phyloP scores from a whole-genome alignment of 2,797 vertebrate species.

The Melanogrammus aeglefinus region DNA sequence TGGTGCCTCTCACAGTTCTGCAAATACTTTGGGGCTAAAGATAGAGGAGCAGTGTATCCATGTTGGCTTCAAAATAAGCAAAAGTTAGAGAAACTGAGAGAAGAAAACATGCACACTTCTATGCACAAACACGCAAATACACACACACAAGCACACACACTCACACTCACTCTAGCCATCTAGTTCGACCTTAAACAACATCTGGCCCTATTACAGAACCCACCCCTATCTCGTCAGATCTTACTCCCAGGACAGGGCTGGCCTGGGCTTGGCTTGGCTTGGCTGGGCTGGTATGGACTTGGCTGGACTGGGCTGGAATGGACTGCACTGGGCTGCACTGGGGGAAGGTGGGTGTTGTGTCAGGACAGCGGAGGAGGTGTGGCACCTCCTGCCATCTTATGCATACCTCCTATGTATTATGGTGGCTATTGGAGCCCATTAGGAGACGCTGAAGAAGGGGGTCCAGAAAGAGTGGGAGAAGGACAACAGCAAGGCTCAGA shows the following conservation, averaged over 20 bases:
- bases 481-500: background rate
- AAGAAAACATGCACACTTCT: background rate
- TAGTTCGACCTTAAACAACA: background rate
- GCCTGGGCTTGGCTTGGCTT: background rate
- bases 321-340: background rate
- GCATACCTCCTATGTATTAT: background rate
- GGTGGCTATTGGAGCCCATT: background rate
- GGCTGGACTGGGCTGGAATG: too few species aligned
- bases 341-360: background rate
- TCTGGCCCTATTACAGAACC: background rate
- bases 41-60: background rate
- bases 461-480: background rate
- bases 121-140: too few species aligned
- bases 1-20: background rate
- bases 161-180: background rate
- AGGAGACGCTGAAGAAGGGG: background rate
- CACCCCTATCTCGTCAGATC: background rate
- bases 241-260: background rate
- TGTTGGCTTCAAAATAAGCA: background rate
- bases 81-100: background rate
- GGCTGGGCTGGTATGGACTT: background rate
- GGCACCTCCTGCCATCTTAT: background rate
- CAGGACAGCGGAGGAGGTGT: background rate
- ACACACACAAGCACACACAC: background rate
- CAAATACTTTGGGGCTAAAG: background rate